Conservation (phyloP, 2,888 invertebrate species). For the Pseudanteris insignis region DNA sequence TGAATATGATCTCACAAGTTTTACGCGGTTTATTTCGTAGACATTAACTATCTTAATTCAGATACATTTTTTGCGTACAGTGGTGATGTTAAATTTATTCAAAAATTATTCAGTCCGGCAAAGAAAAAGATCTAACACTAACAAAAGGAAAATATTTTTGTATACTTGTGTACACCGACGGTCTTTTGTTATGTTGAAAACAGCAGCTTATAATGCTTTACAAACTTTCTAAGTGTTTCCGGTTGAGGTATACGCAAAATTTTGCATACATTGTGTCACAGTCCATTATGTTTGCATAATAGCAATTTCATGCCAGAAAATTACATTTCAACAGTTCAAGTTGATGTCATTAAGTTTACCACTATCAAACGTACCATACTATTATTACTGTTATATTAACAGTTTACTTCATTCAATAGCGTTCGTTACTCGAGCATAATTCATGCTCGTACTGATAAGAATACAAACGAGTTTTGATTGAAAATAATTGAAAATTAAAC, state of each 20-base stretch:
- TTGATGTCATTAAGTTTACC: not conserved
- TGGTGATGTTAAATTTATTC: too few relatives aligned
- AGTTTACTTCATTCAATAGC: too few relatives aligned
- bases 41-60: too few relatives aligned
- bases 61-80: not conserved
- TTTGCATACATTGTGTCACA: constrained; percentile 8
- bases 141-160: not conserved
- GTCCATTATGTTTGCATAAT: constrained; percentile 14
- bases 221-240: constrained; percentile 19
- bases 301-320: constrained; percentile 6
- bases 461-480: too few relatives aligned
- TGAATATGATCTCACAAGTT: too few relatives aligned
- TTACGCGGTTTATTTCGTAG: too few relatives aligned
- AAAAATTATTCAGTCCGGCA: too few relatives aligned
- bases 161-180: constrained; percentile 7
- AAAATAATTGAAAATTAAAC: too few relatives aligned
- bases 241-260: constrained; percentile 3
- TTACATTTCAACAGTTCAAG: constrained; percentile 5
- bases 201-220: constrained; percentile 11
- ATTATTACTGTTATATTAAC: too few relatives aligned
- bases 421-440: too few relatives aligned
- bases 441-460: too few relatives aligned
- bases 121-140: too few relatives aligned
- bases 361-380: not conserved
- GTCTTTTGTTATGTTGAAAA: constrained; percentile 7